A percentile compares a stretch with the other conserved stretches of the same genome.
phyloP scores from a whole-genome alignment of 2,888 invertebrate genomes.

The Drosophila mettleri region DNA sequence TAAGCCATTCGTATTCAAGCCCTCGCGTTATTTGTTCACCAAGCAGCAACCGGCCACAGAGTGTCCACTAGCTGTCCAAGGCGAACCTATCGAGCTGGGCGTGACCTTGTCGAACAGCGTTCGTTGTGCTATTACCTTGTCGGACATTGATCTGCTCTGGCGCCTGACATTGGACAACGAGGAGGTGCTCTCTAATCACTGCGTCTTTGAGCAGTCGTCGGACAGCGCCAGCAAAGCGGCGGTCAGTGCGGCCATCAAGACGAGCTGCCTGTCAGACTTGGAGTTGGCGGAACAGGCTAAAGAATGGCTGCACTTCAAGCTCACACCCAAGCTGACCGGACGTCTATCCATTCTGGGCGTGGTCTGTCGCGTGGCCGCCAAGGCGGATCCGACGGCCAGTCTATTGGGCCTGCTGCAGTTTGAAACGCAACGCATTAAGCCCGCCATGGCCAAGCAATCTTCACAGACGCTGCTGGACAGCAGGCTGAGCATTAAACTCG shows the following conservation, averaged over 20 bases:
- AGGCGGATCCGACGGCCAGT: conserved; percentile 79
- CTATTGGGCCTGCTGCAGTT: conserved; percentile 83
- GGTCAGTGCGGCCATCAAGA: conserved; percentile 81
- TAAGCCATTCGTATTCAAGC: conserved; percentile 91
- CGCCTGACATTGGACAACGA: conserved; percentile 84
- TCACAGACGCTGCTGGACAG: conserved; percentile 86
- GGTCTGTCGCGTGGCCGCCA: conserved; percentile 85
- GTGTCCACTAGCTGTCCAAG: conserved; percentile 90
- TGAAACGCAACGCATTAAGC: conserved; percentile 81
- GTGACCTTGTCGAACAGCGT: conserved; percentile 85
- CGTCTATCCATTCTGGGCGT: conserved; percentile 90
- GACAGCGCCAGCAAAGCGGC: conserved; percentile 78
- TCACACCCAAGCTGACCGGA: conserved; percentile 91
- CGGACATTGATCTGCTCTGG: conserved; percentile 84
- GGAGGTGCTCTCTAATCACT: conserved; percentile 84
- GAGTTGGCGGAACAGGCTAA: conserved; percentile 84
- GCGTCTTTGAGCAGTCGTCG: conserved; percentile 79
- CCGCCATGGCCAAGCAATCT: conserved; percentile 64
- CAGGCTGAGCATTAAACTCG: conserved; percentile 90
- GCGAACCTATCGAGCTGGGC: conserved; percentile 93
- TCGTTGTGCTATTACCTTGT: conserved; percentile 86
- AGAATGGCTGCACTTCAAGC: conserved; percentile 88
- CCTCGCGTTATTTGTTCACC: conserved; percentile 90
- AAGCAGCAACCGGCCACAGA: conserved; percentile 88
- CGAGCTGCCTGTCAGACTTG: conserved; percentile 74